Evolutionary conservation across 2,888 invertebrate genomes (phyloP).

Genomic region (Doris montereyensis): DNA sequence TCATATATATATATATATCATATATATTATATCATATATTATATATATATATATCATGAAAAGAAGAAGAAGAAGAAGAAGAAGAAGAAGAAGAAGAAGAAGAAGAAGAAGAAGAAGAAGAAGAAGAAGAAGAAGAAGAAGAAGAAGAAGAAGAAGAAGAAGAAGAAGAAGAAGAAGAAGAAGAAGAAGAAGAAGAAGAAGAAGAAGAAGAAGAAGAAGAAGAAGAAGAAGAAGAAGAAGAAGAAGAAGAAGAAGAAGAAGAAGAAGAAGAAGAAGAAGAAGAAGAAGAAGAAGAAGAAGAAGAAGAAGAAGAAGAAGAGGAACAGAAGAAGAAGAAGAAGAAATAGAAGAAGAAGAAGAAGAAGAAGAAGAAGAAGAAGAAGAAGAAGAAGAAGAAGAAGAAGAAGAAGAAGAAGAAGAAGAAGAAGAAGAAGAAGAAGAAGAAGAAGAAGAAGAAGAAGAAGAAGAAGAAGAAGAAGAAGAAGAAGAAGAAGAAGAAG

Average conservation of each 20-base stretch:
- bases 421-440: neutral
- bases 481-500: neutral
- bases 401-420: neutral
- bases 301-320: constrained; percentile 21
- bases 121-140: neutral
- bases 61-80: neutral
- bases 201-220: neutral
- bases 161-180: neutral
- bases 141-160: neutral
- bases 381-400: neutral
- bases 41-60: no score
- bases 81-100: neutral
- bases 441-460: neutral
- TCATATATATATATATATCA: no score
- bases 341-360: neutral
- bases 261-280: constrained; percentile 4
- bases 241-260: constrained; percentile 9
- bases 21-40: no score
- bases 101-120: constrained; percentile 2
- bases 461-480: neutral
- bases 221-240: neutral
- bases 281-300: constrained; percentile 10
- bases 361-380: neutral
- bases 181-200: neutral
- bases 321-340: neutral